Evolutionary conservation across 2,113 vertebrate species (phyloP).

Genomic region (Zonotrichia leucophrys): DNA sequence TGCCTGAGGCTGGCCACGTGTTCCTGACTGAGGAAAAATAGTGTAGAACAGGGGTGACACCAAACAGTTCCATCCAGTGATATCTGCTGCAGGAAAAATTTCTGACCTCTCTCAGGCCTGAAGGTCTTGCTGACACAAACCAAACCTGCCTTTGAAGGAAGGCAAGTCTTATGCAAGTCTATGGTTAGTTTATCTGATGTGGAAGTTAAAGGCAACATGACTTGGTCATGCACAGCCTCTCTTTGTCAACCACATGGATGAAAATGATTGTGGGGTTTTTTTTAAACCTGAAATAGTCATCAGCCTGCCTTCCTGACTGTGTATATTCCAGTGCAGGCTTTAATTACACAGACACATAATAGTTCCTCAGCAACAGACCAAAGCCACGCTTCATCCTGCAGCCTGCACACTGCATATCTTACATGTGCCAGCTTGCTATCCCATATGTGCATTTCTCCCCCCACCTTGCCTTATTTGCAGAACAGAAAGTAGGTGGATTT

Average conservation of each 20-base stretch:
- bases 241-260: neutral
- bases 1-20: neutral
- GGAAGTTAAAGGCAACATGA: neutral
- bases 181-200: neutral
- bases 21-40: neutral
- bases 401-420: neutral
- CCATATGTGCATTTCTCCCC: neutral
- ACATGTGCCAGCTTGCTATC: neutral
- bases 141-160: neutral
- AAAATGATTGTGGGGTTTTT: neutral
- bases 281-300: neutral
- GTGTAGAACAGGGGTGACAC: neutral
- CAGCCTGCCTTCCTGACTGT: neutral
- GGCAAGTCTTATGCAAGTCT: neutral
- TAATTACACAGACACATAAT: neutral
- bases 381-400: neutral
- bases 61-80: neutral
- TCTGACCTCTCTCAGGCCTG: neutral
- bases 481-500: conserved; percentile 44
- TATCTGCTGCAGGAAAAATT: neutral
- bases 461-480: neutral
- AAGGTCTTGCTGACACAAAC: neutral
- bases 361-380: neutral
- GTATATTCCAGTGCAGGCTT: neutral
- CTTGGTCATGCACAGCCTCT: neutral